These are phyloP conservation scores for Craniophora ligustri DNA, from an alignment of 2,888 invertebrate species.

Conservation along the genomic window DNA sequence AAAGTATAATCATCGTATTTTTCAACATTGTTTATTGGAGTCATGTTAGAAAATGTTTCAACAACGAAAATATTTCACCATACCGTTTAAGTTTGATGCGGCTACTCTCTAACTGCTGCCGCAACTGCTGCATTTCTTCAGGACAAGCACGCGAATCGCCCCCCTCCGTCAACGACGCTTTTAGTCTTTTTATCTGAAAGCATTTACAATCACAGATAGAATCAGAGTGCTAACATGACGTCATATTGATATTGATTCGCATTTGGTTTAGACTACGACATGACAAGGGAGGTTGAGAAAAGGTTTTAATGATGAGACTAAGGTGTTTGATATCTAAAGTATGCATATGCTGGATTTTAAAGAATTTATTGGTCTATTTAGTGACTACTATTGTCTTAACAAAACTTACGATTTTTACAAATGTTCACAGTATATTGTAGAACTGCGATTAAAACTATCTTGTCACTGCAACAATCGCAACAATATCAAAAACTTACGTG, in stretches of 20 bases:
- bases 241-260: background rate
- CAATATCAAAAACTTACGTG: constrained; percentile 18
- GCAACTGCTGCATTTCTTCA: constrained; percentile 86
- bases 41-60: too few species aligned
- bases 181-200: constrained; percentile 88
- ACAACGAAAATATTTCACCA: too few species aligned
- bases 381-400: background rate
- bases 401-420: background rate
- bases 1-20: too few species aligned
- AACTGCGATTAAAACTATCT: background rate
- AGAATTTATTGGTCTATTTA: too few species aligned
- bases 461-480: background rate
- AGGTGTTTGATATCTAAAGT: background rate
- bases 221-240: background rate
- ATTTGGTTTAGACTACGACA: background rate
- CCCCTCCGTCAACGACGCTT: constrained; percentile 83
- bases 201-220: background rate
- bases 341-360: too few species aligned
- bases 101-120: constrained; percentile 90
- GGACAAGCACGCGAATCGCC: constrained; percentile 66
- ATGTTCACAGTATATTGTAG: background rate
- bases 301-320: background rate
- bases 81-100: constrained; percentile 90
- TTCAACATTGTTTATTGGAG: too few species aligned
- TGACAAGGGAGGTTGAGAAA: too few species aligned